Evolutionary conservation across 2,113 vertebrate species (phyloP), one percentile per base, ranked within the genome.

Genomic region (Chascanopsetta lugubris): DNA sequence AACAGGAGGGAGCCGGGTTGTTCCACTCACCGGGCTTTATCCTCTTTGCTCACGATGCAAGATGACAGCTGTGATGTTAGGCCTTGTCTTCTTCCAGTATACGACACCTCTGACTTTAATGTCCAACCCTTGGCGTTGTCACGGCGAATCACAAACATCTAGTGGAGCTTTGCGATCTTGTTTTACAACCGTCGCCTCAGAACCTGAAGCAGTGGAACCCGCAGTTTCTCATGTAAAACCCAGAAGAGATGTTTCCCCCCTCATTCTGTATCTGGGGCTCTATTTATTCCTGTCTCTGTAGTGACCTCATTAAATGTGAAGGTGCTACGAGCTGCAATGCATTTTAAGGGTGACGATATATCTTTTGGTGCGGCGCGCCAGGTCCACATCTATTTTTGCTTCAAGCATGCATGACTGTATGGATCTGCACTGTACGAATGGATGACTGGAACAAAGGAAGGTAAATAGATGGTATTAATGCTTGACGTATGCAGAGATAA

Each of bases 31-130:
- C 51, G 15, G 42, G 43, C 57, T 73, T 74, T 72, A 60, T 60
- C 29, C 53, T 11, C 49, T 74, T 64, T 79, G 68, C 69, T 77
- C 69, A 17, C 65, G 61, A 86, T 69, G 64, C 57, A 34, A 65
- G 48, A 82, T 50, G 82, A 79, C 82, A 69, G 64, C 75, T 78
- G 62, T 71, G 75, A 85, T 82, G 68, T 65, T 7, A 25, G 47
- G 22, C 56, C 60, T 75, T 17, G 66, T 85, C 69, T 57, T 46
- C 42, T 53, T 71, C 59, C 34, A 43, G 61, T 54, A 30, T 22
- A 17, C 50, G 49, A 69, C 66, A 67, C 66, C 18, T 63, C 57
- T 15, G 24, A 66, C 54, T 61, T 59, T 56, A 79, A 80, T 75
- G 79, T 80, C 12, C 62, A 81, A 87, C 77, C 64, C 46, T 55